phyloP scores from a whole-genome alignment of 2,888 invertebrate species.

The Parnassius smintheus region DNA sequence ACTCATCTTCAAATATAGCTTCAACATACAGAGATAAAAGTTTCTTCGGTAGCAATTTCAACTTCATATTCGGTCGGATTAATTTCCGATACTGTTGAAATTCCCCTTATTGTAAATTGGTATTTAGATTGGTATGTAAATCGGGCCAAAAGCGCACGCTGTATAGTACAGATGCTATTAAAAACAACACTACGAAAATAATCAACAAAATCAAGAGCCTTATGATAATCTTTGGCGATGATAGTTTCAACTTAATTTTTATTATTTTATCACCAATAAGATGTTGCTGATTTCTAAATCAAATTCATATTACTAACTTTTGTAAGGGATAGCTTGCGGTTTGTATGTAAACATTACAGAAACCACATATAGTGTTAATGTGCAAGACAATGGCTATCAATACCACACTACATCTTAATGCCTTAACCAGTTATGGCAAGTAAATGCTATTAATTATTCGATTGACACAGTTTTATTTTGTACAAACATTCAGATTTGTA shows the following conservation, averaged over 20 bases:
- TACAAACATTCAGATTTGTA: too few species aligned
- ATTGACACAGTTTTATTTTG: too few species aligned
- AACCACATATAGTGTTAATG: conserved; percentile 31
- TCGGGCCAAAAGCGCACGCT: conserved; percentile 69
- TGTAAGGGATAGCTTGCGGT: conserved; percentile 8
- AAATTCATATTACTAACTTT: conserved; percentile 7
- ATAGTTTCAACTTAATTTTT: conserved; percentile 53
- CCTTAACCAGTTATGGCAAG: background rate
- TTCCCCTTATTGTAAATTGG: too few species aligned
- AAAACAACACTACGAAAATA: conserved; percentile 54
- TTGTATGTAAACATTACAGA: conserved; percentile 40
- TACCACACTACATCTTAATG: conserved; percentile 18
- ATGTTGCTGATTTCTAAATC: conserved; percentile 27
- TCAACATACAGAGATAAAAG: too few species aligned
- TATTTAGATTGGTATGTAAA: conserved; percentile 42
- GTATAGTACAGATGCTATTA: conserved; percentile 59
- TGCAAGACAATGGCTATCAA: conserved; percentile 33
- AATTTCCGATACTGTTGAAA: too few species aligned
- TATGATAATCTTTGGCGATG: conserved; percentile 52
- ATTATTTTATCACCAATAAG: conserved; percentile 22
- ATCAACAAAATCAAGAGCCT: conserved; percentile 56
- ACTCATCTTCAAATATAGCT: conserved; percentile 32
- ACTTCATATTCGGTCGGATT: too few species aligned
- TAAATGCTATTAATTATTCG: too few species aligned
- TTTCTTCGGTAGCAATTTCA: too few species aligned